A percentile compares a stretch with the other conserved stretches of the same genome.
These are phyloP conservation scores for Apostichopus californicus DNA, from an alignment of 35 echinoderm and acorn worm species.

Conservation along the genomic window DNA sequence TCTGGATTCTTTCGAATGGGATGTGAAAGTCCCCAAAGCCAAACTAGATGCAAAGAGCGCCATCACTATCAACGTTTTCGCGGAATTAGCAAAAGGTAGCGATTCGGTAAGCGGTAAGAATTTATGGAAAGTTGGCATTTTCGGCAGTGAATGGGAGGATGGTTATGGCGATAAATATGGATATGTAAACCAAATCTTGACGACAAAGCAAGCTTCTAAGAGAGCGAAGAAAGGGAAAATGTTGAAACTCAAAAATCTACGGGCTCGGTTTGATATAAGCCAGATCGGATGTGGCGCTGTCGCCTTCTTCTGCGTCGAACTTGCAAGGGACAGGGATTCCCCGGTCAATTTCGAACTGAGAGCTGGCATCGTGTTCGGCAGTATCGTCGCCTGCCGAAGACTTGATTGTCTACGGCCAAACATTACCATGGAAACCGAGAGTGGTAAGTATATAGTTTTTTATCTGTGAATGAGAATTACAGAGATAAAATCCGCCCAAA, in stretches of 20 bases:
- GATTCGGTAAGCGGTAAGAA: conserved; percentile 14
- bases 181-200: conserved; percentile 53
- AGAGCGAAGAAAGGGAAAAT: not conserved
- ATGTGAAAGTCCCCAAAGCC: not conserved
- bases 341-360: conserved; percentile 21
- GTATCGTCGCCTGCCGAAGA: conserved; percentile 3
- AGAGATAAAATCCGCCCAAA: too few species aligned
- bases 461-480: too few species aligned
- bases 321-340: not conserved
- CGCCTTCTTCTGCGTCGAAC: conserved; percentile 43
- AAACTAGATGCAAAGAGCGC: conserved; percentile 38
- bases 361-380: conserved; percentile 42
- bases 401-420: conserved; percentile 17
- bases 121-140: conserved; percentile 59
- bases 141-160: conserved; percentile 48
- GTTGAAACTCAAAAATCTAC: conserved; percentile 40
- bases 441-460: not conserved
- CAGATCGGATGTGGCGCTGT: conserved; percentile 26
- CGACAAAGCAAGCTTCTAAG: conserved; percentile 23
- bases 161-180: conserved; percentile 48
- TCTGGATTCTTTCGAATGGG: conserved; percentile 32
- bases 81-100: conserved; percentile 20
- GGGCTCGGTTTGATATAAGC: conserved; percentile 28
- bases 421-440: not conserved
- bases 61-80: not conserved